Conservation (phyloP, 2,113 vertebrate genomes). For the Thinocorus orbignyianus region DNA sequence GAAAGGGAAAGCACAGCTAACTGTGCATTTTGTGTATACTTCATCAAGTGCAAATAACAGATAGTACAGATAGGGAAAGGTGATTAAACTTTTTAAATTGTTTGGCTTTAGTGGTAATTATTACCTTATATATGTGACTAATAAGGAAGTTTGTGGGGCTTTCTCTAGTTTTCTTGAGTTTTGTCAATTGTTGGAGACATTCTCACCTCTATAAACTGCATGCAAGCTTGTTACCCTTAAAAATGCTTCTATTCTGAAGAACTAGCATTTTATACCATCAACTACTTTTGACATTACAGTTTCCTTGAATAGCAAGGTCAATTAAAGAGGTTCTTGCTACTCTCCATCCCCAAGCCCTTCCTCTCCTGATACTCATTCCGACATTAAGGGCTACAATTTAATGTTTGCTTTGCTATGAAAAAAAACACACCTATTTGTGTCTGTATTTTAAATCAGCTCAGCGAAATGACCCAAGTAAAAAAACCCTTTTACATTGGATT, state of each 20-base stretch:
- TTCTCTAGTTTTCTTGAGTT: not conserved
- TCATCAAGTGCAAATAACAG: not conserved
- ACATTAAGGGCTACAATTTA: not conserved
- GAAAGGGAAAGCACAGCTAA: not conserved
- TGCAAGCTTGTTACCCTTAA: not conserved
- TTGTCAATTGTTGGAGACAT: not conserved
- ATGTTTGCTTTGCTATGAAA: not conserved
- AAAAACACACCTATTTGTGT: not conserved
- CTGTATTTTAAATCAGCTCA: not conserved
- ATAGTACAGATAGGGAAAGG: not conserved
- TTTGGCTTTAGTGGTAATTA: not conserved
- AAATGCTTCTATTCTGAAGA: not conserved
- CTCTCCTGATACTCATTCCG: not conserved
- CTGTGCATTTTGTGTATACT: not conserved
- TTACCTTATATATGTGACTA: not conserved
- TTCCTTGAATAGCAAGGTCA: not conserved
- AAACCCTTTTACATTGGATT: not conserved
- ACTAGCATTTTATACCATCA: not conserved
- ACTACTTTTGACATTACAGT: not conserved
- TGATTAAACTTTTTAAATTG: not conserved
- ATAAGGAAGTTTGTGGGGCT: not conserved
- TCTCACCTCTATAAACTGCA: not conserved
- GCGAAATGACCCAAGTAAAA: not conserved
- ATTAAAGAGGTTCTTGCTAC: not conserved
- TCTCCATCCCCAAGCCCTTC: not conserved